Conservation (phyloP, 2,113 vertebrate species). For the Talpa occidentalis region DNA sequence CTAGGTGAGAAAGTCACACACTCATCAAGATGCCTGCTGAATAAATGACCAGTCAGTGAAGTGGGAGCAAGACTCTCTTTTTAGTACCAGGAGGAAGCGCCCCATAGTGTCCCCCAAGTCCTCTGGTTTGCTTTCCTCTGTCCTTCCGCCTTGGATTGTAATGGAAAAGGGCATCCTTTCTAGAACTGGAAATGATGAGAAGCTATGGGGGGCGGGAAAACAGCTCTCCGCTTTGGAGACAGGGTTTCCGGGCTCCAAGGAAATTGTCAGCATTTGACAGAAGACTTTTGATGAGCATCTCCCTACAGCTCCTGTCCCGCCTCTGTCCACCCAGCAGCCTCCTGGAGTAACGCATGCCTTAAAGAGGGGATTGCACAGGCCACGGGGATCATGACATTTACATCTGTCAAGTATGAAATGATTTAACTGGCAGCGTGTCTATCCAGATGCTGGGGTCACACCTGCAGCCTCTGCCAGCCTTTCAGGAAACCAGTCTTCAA, state of each 20-base stretch:
- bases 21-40: background rate
- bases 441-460: background rate
- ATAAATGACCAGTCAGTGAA: background rate
- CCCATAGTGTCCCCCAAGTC: background rate
- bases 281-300: background rate
- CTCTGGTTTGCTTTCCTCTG: background rate
- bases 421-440: background rate
- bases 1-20: background rate
- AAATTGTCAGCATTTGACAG: background rate
- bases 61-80: background rate
- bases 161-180: background rate
- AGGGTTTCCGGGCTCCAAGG: background rate
- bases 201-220: background rate
- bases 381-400: background rate
- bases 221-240: background rate
- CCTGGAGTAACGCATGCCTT: background rate
- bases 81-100: background rate
- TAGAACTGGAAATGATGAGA: background rate
- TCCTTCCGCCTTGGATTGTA: background rate
- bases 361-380: background rate
- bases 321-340: background rate
- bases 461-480: background rate
- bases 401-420: background rate
- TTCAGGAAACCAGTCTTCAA: background rate
- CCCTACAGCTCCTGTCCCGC: background rate